Percentiles rank a stretch among this genome's conserved stretches.
Conservation (phyloP, 2,888 invertebrate genomes). For the Andrena trimmerana region DNA sequence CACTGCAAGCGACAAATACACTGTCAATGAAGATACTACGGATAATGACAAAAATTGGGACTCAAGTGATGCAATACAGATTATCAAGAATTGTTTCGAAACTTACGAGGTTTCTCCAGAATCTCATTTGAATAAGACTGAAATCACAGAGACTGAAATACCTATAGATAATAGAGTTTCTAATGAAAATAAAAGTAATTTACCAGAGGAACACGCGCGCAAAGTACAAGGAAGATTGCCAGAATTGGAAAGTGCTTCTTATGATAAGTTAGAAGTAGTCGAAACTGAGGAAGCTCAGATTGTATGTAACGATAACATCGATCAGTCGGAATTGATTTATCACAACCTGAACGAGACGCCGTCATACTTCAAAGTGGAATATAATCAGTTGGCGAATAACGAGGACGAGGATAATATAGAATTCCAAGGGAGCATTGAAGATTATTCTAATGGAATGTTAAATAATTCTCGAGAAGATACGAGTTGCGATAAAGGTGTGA, state of each 20-base stretch:
- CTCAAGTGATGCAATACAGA: slow-evolving; percentile 39
- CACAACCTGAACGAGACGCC: slow-evolving; percentile 50
- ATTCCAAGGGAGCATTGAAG: slow-evolving; percentile 24
- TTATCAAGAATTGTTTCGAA: slow-evolving; percentile 63
- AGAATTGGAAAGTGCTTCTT: slow-evolving; percentile 56
- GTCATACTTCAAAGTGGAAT: slow-evolving; percentile 52
- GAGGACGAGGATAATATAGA: slow-evolving; percentile 13
- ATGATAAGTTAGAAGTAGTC: slow-evolving; percentile 48
- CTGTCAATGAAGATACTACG: slow-evolving; percentile 50
- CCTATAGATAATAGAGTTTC: slow-evolving; percentile 60
- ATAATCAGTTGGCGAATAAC: slow-evolving; percentile 22
- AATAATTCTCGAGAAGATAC: slow-evolving; percentile 10
- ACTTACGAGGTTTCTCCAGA: slow-evolving; percentile 68
- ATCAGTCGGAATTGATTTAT: slow-evolving; percentile 58
- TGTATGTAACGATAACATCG: slow-evolving; percentile 48
- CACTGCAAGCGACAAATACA: slow-evolving; percentile 56
- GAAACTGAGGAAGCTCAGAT: slow-evolving; percentile 52
- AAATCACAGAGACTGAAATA: slow-evolving; percentile 80
- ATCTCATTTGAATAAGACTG: slow-evolving; percentile 80
- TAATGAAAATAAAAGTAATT: slow-evolving; percentile 30
- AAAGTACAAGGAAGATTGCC: slow-evolving; percentile 39
- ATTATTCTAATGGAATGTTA: slow-evolving; percentile 21
- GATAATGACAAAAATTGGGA: slow-evolving; percentile 56
- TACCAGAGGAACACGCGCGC: slow-evolving; percentile 36
- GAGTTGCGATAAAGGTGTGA: slow-evolving; percentile 19